Evolutionary conservation across 2,888 invertebrate species (phyloP).

Genomic region (Horisme vitalbata): DNA sequence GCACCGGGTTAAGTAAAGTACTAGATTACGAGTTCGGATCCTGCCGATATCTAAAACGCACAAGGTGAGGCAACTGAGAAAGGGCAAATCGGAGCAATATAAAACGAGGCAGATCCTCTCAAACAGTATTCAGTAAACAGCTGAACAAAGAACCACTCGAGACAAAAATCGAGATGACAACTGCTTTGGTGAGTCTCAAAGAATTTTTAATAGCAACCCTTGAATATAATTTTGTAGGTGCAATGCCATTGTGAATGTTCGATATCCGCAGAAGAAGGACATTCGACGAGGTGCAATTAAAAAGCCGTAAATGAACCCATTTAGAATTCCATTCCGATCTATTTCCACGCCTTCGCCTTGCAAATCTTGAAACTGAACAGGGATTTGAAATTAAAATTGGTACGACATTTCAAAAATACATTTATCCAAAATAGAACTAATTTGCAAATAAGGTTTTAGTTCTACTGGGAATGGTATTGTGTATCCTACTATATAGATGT

Average conservation of each 20-base stretch:
- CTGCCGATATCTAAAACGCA: conserved; percentile 64
- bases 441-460: too few relatives aligned
- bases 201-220: not conserved
- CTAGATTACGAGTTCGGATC: conserved; percentile 56
- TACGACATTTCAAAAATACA: too few relatives aligned
- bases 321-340: not conserved
- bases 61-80: conserved; percentile 81
- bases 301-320: conserved; percentile 3
- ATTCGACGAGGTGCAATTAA: not conserved
- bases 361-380: not conserved
- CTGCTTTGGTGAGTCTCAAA: conserved; percentile 61
- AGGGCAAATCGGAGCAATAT: conserved; percentile 79
- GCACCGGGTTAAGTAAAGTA: conserved; percentile 43
- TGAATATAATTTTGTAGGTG: not conserved
- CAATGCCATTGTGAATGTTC: not conserved
- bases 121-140: conserved; percentile 69
- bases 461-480: too few relatives aligned
- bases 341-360: not conserved
- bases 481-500: too few relatives aligned
- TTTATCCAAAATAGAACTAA: too few relatives aligned
- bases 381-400: not conserved
- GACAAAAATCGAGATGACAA: conserved; percentile 55
- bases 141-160: conserved; percentile 60
- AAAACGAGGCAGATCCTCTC: conserved; percentile 77
- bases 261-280: not conserved